A percentile compares a stretch with the other conserved stretches of the same genome.
These are phyloP conservation scores for Sciurus carolinensis DNA, from an alignment of 2,797 vertebrate species.

Conservation along the genomic window DNA sequence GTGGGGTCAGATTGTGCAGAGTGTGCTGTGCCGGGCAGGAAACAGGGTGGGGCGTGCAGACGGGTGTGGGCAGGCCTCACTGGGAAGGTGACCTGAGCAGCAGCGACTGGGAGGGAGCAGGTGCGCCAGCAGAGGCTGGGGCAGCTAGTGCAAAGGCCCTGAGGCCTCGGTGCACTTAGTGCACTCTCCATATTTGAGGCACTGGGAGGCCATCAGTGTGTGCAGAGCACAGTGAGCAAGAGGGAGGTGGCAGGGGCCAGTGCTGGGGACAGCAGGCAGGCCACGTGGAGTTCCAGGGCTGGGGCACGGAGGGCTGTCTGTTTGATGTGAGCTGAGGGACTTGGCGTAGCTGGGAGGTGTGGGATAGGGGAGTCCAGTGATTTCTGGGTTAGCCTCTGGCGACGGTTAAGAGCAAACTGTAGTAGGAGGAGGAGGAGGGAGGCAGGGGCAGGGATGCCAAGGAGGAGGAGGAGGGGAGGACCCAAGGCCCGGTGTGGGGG, in stretches of 20 bases:
- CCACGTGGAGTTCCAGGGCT: neutral
- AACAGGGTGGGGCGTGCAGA: neutral
- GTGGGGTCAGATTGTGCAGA: too few relatives aligned
- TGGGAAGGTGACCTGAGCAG: neutral
- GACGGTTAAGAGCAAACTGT: neutral
- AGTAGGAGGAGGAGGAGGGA: neutral
- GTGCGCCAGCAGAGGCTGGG: too few relatives aligned
- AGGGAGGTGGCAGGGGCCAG: too few relatives aligned
- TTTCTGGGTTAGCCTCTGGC: neutral
- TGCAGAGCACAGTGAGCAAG: neutral
- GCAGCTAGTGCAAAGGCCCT: neutral
- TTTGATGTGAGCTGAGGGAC: neutral
- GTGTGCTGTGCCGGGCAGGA: too few relatives aligned
- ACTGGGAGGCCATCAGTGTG: neutral
- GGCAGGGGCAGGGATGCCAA: too few relatives aligned
- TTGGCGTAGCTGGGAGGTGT: too few relatives aligned
- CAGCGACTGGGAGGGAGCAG: too few relatives aligned
- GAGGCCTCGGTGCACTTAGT: neutral
- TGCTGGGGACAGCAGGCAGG: neutral
- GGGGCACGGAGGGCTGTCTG: neutral
- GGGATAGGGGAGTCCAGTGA: too few relatives aligned
- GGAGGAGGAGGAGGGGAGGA: too few relatives aligned
- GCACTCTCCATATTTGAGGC: neutral
- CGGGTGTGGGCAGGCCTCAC: neutral
- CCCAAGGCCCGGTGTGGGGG: too few relatives aligned